A percentile compares a stretch with the other conserved stretches of the same genome.
phyloP scores from a whole-genome alignment of 2,888 invertebrate genomes.

The Villa cingulata region DNA sequence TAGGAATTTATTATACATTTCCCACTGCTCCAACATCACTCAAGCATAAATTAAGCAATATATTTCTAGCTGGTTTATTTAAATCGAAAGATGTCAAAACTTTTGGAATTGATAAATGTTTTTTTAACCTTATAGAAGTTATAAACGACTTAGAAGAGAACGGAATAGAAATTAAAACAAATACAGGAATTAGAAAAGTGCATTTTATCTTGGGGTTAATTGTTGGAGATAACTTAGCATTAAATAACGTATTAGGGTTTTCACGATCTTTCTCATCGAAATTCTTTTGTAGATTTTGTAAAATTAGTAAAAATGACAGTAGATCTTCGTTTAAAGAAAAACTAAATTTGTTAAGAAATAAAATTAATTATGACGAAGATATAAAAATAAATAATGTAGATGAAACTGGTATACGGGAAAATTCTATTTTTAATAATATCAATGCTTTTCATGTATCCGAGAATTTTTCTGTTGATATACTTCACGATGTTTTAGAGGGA shows the following conservation, averaged over 20 bases:
- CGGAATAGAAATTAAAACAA: constrained; percentile 1
- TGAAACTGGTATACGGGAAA: neutral
- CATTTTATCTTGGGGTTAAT: neutral
- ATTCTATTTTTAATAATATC: neutral
- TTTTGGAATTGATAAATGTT: constrained; percentile 8
- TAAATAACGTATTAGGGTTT: constrained; percentile 1
- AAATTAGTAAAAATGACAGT: neutral
- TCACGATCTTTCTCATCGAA: neutral
- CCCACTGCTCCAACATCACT: constrained; percentile 6
- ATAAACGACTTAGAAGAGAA: constrained; percentile 4
- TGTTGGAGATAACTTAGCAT: constrained; percentile 1
- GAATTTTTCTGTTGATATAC: neutral
- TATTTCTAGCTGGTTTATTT: constrained; percentile 6
- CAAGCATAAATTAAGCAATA: neutral
- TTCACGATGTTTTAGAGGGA: too few species aligned
- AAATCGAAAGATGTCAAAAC: constrained; percentile 5
- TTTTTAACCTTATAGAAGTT: constrained; percentile 4
- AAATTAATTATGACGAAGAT: neutral
- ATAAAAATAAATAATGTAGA: neutral
- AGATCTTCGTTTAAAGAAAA: neutral
- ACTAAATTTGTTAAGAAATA: neutral
- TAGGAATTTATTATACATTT: constrained; percentile 4
- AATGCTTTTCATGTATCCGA: neutral
- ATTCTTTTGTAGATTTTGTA: constrained; percentile 1
- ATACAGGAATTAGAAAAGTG: neutral